Evolutionary conservation across 2,113 vertebrate genomes (phyloP), one percentile per base, ranked within the genome.

Genomic region (Chinchilla lanigera): DNA sequence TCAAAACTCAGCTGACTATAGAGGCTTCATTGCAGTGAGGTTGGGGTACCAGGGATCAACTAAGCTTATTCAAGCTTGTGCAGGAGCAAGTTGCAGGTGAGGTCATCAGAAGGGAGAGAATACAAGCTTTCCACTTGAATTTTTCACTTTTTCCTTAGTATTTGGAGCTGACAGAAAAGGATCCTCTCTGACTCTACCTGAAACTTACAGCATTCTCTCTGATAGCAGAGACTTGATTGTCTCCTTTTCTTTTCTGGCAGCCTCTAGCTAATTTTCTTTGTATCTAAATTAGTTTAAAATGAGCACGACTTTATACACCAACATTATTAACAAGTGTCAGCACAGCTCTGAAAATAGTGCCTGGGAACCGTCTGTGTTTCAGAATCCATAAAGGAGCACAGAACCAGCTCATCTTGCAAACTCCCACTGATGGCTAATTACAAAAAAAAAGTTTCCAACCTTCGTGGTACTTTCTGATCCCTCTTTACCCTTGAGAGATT

Each of bases 311-410:
- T 96, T 95, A 52, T n/a, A 85, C 35, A 95, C 93, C 86, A 63
- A 47, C 54, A 78, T 97, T 95, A 97, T 94, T 97, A 96, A 96
- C 91, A 93, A 94, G 84, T 96, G 95, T 94, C 81, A 75, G 89
- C 82, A 73, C 33, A 38, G 82, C 77, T 97, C 94, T 97, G 73
- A 89, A 96, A 92, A 97, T 96, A 95, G 95, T 71, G 69, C 61
- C 54, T 87, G 75, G 41, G 91, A 90, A 38, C 63, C 35, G 69
- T 86, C 86, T 47, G 41, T 86, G 75, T 80, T 90, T 86, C 95
- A 91, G 87, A 90, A 86, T 80, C 85, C 38, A 13, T 44, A 60
- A 73, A 81, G 81, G 35, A 93, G 60, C 63, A 6, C 93, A 41
- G 38, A 96, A n/a, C 38, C 58, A 67, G 86, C 52, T 71, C 52